A percentile compares a stretch with the other conserved stretches of the same genome.
phyloP scores from a whole-genome alignment of 2,797 vertebrate species.

The Morus bassanus region DNA sequence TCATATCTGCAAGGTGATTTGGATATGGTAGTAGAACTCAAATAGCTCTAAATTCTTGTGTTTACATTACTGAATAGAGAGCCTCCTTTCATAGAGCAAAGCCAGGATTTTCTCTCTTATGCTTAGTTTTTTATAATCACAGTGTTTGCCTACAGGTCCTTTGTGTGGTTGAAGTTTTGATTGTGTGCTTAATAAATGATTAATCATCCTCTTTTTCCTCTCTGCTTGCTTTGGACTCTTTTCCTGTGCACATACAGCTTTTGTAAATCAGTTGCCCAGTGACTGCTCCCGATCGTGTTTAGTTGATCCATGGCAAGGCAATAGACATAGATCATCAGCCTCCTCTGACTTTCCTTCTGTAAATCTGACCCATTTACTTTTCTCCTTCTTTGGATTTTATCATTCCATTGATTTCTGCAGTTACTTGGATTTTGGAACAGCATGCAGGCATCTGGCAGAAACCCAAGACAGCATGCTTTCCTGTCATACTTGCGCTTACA shows the following conservation, averaged over 20 bases:
- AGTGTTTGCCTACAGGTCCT: not conserved
- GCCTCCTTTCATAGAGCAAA: not conserved
- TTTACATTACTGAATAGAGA: not conserved
- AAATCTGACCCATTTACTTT: conserved; percentile 30
- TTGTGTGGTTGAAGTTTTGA: not conserved
- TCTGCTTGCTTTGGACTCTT: not conserved
- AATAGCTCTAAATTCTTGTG: not conserved
- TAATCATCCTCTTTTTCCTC: not conserved
- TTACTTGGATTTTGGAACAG: conserved; percentile 12
- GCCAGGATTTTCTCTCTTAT: not conserved
- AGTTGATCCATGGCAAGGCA: not conserved
- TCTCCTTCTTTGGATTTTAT: not conserved
- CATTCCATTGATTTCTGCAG: conserved; percentile 3
- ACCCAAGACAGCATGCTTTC: not conserved
- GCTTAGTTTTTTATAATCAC: not conserved
- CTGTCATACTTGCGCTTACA: not conserved
- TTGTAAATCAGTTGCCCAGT: not conserved
- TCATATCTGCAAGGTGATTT: not conserved
- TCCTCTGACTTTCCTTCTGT: not conserved
- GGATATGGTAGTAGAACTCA: not conserved
- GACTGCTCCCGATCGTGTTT: not conserved
- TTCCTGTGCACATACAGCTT: not conserved
- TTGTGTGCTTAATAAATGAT: conserved; percentile 7
- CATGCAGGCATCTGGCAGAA: not conserved
- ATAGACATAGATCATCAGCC: not conserved